phyloP scores from a whole-genome alignment of 2,888 invertebrate species.

The Chorisops tibialis region DNA sequence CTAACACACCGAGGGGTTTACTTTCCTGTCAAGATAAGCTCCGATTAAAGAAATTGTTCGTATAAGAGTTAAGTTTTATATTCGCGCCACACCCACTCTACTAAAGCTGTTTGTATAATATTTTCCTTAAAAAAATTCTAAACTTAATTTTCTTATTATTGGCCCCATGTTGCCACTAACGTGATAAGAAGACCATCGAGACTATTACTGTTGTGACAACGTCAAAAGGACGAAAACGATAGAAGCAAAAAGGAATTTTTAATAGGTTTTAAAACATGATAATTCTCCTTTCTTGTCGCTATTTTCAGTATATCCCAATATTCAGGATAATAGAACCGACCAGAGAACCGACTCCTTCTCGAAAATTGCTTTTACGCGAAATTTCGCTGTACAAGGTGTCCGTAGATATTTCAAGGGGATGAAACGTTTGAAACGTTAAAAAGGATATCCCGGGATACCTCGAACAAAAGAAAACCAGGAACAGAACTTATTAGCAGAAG shows the following conservation, averaged over 20 bases:
- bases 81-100: no score
- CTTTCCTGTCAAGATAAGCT: background rate
- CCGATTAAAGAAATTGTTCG: constrained; percentile 9
- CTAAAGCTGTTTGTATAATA: no score
- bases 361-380: background rate
- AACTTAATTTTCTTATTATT: constrained; percentile 29
- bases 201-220: constrained; percentile 21
- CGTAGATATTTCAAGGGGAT: background rate
- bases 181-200: constrained; percentile 29
- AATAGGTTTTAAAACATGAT: constrained; percentile 31
- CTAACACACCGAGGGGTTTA: no score
- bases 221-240: constrained; percentile 23
- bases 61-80: constrained; percentile 22
- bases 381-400: background rate
- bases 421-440: background rate
- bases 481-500: constrained; percentile 20
- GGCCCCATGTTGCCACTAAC: constrained; percentile 33
- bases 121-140: constrained; percentile 6
- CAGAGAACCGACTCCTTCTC: constrained; percentile 8
- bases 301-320: constrained; percentile 14
- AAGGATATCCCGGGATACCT: constrained; percentile 11
- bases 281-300: constrained; percentile 28
- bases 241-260: constrained; percentile 26
- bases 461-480: background rate
- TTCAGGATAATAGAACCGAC: constrained; percentile 16